phyloP scores from a whole-genome alignment of 2,113 vertebrate species.

The Oophaga pumilio region DNA sequence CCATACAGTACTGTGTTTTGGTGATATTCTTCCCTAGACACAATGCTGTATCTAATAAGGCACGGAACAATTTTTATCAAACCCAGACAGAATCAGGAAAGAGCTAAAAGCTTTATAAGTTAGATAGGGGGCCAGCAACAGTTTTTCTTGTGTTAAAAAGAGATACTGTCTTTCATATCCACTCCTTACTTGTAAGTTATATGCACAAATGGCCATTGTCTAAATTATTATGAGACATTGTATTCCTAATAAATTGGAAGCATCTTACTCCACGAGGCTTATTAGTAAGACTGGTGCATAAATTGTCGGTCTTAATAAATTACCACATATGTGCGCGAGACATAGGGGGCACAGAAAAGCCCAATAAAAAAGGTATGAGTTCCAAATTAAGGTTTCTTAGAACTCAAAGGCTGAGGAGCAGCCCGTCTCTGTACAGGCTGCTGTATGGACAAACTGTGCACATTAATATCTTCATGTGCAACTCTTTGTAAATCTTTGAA shows the following conservation, averaged over 20 bases:
- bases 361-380: background rate
- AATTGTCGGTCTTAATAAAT: too few species aligned
- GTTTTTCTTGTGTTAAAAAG: too few species aligned
- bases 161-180: too few species aligned
- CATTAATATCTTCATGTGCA: background rate
- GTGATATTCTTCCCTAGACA: background rate
- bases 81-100: background rate
- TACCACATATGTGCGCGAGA: background rate
- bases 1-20: background rate
- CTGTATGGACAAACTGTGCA: background rate
- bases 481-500: background rate
- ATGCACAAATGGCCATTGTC: too few species aligned
- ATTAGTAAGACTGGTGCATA: too few species aligned
- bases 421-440: background rate
- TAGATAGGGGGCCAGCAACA: too few species aligned
- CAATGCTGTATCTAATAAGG: background rate
- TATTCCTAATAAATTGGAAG: too few species aligned
- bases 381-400: background rate
- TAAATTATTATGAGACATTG: too few species aligned
- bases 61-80: background rate
- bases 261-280: too few species aligned
- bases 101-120: too few species aligned
- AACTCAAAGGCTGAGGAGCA: background rate
- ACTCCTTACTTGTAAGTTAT: too few species aligned
- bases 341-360: background rate